A percentile compares a stretch with the other conserved stretches of the same genome.
Conservation (phyloP, 2,888 invertebrate genomes). For the Onthophagus sagittarius region DNA sequence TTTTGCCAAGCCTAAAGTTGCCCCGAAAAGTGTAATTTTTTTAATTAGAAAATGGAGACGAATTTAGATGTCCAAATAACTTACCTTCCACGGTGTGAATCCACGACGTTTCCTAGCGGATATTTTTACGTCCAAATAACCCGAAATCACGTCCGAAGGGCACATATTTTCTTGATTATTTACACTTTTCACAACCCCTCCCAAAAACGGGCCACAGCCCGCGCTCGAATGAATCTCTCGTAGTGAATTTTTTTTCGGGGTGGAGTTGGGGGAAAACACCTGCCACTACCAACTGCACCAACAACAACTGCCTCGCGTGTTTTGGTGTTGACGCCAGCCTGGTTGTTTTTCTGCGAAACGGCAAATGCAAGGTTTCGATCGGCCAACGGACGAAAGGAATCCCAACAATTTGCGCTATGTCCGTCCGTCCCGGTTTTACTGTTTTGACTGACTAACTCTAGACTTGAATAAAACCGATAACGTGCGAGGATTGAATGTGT, state of each 20-base stretch:
- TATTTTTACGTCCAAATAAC: slow-evolving; percentile 63
- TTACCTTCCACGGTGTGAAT: slow-evolving; percentile 63
- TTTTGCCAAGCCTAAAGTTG: slow-evolving; percentile 58
- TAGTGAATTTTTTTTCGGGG: not conserved
- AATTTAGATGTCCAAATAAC: slow-evolving; percentile 31
- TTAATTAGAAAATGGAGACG: slow-evolving; percentile 28
- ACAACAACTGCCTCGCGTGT: not conserved
- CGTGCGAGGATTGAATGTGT: no score
- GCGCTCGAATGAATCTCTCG: slow-evolving; percentile 17
- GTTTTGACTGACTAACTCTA: not conserved
- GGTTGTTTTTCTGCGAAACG: not conserved
- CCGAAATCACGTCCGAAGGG: slow-evolving; percentile 48
- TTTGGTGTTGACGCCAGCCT: not conserved
- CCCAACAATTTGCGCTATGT: slow-evolving; percentile 6
- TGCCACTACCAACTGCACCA: slow-evolving; percentile 21
- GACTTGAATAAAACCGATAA: no score
- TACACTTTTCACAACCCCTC: slow-evolving; percentile 21
- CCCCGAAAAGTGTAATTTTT: not conserved
- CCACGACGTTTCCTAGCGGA: slow-evolving; percentile 58
- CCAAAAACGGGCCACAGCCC: slow-evolving; percentile 21
- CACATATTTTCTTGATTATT: slow-evolving; percentile 24
- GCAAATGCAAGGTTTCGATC: not conserved
- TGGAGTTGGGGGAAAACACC: slow-evolving; percentile 22
- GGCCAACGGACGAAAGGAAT: slow-evolving; percentile 1
- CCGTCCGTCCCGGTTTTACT: not conserved